A percentile compares a stretch with the other conserved stretches of the same genome.
These are phyloP conservation scores for Emesis furor DNA, from an alignment of 2,888 invertebrate species.

Conservation along the genomic window DNA sequence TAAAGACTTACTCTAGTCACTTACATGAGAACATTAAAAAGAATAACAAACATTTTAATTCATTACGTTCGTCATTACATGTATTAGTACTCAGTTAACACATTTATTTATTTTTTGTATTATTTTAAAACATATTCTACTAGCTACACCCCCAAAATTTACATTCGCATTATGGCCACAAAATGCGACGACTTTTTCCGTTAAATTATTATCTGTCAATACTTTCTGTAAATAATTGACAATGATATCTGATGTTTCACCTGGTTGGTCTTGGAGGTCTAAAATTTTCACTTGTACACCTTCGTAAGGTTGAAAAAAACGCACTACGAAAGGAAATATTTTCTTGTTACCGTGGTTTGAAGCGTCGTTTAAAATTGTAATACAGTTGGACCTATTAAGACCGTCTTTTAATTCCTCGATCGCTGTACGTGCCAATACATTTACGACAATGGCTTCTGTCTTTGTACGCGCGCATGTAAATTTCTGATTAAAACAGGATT, in stretches of 20 bases:
- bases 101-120: no score
- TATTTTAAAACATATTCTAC: no score
- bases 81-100: no score
- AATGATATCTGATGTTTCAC: constrained; percentile 73
- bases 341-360: constrained; percentile 78
- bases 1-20: no score
- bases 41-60: no score
- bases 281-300: constrained; percentile 75
- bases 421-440: constrained; percentile 72
- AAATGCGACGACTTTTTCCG: constrained; percentile 73
- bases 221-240: constrained; percentile 75
- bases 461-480: constrained; percentile 56
- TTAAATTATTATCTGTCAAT: constrained; percentile 76
- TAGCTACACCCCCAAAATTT: no score
- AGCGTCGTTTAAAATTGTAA: constrained; percentile 76
- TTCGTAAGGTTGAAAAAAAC: constrained; percentile 72
- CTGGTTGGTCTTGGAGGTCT: constrained; percentile 71
- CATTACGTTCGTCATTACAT: no score
- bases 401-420: constrained; percentile 74
- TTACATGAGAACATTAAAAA: no score
- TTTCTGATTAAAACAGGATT: constrained; percentile 35
- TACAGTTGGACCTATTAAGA: constrained; percentile 70
- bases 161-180: constrained; percentile 64
- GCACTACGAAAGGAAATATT: constrained; percentile 76
- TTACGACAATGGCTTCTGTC: constrained; percentile 57